phyloP scores from a whole-genome alignment of 1,140 invertebrate species.

The Cyphomyrmex costatus region DNA sequence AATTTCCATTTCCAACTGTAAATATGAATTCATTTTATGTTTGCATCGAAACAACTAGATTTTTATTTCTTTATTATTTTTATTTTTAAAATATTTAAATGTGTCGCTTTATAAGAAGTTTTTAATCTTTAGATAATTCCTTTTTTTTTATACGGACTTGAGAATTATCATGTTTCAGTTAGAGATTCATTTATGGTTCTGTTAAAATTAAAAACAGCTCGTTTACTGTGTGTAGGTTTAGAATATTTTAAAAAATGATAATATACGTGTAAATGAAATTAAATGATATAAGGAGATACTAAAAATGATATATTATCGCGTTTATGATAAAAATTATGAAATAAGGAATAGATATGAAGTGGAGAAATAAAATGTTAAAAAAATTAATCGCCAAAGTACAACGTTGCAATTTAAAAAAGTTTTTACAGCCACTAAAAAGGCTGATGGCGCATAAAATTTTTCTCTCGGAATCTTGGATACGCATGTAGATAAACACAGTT shows the following conservation, averaged over 20 bases:
- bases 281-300: too few species aligned
- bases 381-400: not conserved
- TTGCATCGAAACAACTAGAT: not conserved
- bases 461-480: conserved; percentile 6
- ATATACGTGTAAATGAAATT: too few species aligned
- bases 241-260: conserved; percentile 13
- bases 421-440: not conserved
- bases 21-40: not conserved
- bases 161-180: not conserved
- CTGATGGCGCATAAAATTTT: conserved; percentile 33
- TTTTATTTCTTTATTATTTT: not conserved
- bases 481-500: conserved; percentile 17
- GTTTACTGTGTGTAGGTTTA: not conserved
- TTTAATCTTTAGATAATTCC: not conserved
- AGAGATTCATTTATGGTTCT: not conserved
- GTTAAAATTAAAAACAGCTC: conserved; percentile 12
- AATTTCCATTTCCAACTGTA: not conserved
- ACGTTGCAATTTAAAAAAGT: conserved; percentile 9
- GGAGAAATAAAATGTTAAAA: conserved; percentile 19
- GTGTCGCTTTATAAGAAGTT: not conserved
- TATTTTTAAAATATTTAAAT: too few species aligned
- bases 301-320: not conserved
- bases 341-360: not conserved
- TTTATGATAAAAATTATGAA: not conserved
- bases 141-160: not conserved